Conservation (phyloP, 2,113 vertebrate genomes). For the Corapipo altera region DNA sequence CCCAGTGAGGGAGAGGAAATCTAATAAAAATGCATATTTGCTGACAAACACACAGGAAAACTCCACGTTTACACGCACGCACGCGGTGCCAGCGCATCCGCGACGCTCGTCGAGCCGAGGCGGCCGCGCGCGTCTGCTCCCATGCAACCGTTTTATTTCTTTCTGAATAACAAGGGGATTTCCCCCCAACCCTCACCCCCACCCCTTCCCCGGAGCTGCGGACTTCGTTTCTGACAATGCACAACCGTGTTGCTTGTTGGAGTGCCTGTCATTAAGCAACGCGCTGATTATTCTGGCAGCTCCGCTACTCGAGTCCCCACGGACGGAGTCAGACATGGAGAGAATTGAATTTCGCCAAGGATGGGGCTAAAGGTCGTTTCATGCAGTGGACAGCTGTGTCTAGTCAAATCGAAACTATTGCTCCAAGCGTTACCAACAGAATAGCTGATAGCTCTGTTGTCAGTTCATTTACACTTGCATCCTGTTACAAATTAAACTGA, state of each 20-base stretch:
- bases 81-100: fast-evolving
- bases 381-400: constrained; percentile 75
- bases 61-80: not conserved
- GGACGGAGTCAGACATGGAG: constrained; percentile 72
- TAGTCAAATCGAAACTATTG: constrained; percentile 67
- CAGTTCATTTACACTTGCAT: constrained; percentile 62
- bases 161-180: not conserved
- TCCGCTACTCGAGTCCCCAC: constrained; percentile 48
- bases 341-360: constrained; percentile 75
- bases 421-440: constrained; percentile 64
- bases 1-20: not conserved
- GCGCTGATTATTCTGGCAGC: constrained; percentile 73
- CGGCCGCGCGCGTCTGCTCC: not conserved
- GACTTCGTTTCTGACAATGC: constrained; percentile 49
- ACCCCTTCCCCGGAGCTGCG: not conserved
- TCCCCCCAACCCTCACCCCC: not conserved
- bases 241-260: constrained; percentile 26
- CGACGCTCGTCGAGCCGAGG: not conserved
- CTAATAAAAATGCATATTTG: not conserved
- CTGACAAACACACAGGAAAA: not conserved
- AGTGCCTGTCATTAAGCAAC: constrained; percentile 72
- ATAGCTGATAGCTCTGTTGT: constrained; percentile 69
- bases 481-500: constrained; percentile 69
- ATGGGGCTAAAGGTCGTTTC: constrained; percentile 71
- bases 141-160: not conserved